These are phyloP conservation scores for Drosophila parthenogenetica DNA, from an alignment of 2,888 invertebrate species.

Conservation along the genomic window DNA sequence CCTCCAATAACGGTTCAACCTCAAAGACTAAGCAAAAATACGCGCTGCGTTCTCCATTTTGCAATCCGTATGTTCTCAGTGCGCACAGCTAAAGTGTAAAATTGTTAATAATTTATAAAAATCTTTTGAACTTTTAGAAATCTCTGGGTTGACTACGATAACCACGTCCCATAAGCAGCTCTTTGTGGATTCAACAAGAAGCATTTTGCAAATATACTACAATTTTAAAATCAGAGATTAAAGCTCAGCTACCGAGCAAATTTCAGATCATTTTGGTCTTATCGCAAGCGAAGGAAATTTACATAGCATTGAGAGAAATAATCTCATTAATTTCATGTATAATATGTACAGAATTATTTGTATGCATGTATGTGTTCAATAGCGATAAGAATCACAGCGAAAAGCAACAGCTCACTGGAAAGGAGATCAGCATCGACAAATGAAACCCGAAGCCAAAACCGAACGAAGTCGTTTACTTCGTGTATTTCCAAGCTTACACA, in stretches of 20 bases:
- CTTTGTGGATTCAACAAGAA: neutral
- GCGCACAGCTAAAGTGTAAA: neutral
- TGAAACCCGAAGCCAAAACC: neutral
- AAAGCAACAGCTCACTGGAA: neutral
- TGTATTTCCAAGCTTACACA: neutral
- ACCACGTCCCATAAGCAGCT: constrained; percentile 15
- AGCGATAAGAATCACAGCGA: constrained; percentile 2
- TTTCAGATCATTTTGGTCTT: neutral
- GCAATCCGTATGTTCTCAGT: constrained; percentile 44
- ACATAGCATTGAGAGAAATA: neutral
- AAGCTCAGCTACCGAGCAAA: neutral
- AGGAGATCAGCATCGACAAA: neutral
- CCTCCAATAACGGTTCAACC: neutral
- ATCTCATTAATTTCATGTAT: neutral
- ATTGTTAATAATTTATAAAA: neutral
- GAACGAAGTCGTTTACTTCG: neutral
- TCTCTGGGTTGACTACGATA: constrained; percentile 36
- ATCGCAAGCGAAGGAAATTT: constrained; percentile 1
- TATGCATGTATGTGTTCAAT: neutral
- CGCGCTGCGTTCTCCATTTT: constrained; percentile 40
- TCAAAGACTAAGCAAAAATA: constrained; percentile 25
- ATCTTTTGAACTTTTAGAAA: constrained; percentile 39
- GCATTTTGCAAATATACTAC: too few species aligned
- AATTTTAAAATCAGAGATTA: too few species aligned
- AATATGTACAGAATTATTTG: neutral